Base-by-base conservation (phyloP, 2,888 invertebrate species). In the Tupiocoris notatus region DNA sequence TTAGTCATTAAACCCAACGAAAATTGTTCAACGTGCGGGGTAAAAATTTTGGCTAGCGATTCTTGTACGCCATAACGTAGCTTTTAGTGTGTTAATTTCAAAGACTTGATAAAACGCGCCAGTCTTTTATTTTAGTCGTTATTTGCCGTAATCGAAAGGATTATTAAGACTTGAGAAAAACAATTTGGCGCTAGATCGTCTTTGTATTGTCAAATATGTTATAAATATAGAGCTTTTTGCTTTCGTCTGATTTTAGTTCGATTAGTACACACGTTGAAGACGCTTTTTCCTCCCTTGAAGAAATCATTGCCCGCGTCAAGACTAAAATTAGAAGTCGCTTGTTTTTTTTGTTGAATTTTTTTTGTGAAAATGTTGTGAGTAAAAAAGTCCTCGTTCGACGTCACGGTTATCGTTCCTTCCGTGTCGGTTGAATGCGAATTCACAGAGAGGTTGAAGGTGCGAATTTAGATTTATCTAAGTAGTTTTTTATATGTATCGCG, bases 11-110 rank as follows among this genome's bases (percentile, higher is more conserved):
- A n/a, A n/a, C n/a, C n/a, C n/a, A n/a, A n/a, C n/a, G n/a, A n/a
- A n/a, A n/a, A n/a, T n/a, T n/a, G n/a, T n/a, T n/a, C n/a, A n/a
- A n/a, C n/a, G n/a, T n/a, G n/a, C n/a, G n/a, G n/a, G n/a, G n/a
- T n/a, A n/a, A n/a, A n/a, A n/a, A n/a, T n/a, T n/a, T n/a, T n/a
- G n/a, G n/a, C n/a, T n/a, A n/a, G n/a, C n/a, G n/a, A n/a, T n/a
- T n/a, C n/a, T n/a, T n/a, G n/a, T n/a, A n/a, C n/a, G n/a, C n/a
- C n/a, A n/a, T n/a, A n/a, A n/a, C n/a, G n/a, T 70, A 59, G 70
- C 70, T 70, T 67, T 56, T 70, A 70, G 70, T 70, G 59, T 70
- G 68, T 70, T 70, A 18, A 59, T 70, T 25, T n/a, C 57, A 56
- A 22, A 70, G 70, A 70, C 70, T 70, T 70, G 18, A 70, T 39